These are phyloP conservation scores for Tinea pellionella DNA, from an alignment of 2,888 invertebrate species.

Conservation along the genomic window DNA sequence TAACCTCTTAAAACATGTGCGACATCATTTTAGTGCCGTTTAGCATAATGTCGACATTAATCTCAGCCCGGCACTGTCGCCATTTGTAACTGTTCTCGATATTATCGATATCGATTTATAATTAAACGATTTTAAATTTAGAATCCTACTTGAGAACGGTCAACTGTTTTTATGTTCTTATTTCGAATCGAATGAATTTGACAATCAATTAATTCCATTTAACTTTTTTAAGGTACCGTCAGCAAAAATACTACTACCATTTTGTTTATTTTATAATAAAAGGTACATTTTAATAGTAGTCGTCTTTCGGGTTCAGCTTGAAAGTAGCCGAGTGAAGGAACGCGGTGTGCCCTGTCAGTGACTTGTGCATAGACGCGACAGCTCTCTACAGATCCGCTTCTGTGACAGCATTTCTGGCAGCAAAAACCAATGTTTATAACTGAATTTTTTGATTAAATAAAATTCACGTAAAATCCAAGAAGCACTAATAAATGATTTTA, in stretches of 20 bases:
- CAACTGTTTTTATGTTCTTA: constrained; percentile 1
- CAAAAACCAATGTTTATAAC: no score
- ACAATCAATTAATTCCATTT: background rate
- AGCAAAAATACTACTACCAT: background rate
- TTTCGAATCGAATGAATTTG: constrained; percentile 11
- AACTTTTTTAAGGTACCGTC: background rate
- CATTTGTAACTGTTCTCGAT: constrained; percentile 32
- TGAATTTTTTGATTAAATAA: no score
- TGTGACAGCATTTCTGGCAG: no score
- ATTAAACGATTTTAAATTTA: constrained; percentile 29
- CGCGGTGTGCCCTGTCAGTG: no score
- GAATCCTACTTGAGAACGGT: constrained; percentile 4
- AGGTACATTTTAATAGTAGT: no score
- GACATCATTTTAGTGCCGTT: constrained; percentile 39
- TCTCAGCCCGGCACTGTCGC: constrained; percentile 27
- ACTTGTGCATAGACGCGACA: no score
- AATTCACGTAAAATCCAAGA: no score
- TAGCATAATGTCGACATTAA: constrained; percentile 45
- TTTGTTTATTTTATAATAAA: no score
- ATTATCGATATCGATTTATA: constrained; percentile 34
- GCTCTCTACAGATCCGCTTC: no score
- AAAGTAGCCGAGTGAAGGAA: no score
- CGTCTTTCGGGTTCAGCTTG: no score
- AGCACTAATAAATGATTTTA: no score
- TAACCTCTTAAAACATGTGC: constrained; percentile 44